phyloP scores from a whole-genome alignment of 2,888 invertebrate genomes.

The Oasisia sp. region DNA sequence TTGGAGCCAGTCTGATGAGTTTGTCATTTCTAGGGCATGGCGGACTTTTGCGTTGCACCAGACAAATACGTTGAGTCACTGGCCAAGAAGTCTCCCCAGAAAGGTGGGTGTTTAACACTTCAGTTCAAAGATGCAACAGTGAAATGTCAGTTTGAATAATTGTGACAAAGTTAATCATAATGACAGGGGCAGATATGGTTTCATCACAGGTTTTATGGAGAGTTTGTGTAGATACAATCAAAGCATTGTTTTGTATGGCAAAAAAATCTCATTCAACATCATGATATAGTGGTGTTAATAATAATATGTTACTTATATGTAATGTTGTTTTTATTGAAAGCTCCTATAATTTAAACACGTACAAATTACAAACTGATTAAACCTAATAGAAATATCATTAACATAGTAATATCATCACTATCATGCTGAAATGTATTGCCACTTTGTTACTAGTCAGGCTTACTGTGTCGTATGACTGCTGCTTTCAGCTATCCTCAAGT shows the following conservation, averaged over 20 bases:
- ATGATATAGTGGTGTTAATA: too few relatives aligned
- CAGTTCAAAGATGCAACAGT: not conserved
- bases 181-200: not conserved
- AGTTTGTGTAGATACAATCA: too few relatives aligned
- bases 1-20: not conserved
- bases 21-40: slow-evolving; percentile 36
- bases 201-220: not conserved
- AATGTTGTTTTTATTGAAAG: too few relatives aligned
- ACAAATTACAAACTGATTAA: too few relatives aligned
- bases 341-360: too few relatives aligned
- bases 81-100: slow-evolving; percentile 32
- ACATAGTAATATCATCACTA: not conserved
- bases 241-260: too few relatives aligned
- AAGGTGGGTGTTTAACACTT: slow-evolving; percentile 30
- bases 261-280: too few relatives aligned
- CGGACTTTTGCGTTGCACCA: slow-evolving; percentile 42
- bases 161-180: not conserved
- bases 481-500: slow-evolving; percentile 32
- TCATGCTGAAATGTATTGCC: not conserved
- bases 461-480: not conserved
- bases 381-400: too few relatives aligned
- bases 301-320: too few relatives aligned
- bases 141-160: not conserved
- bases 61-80: slow-evolving; percentile 37
- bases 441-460: not conserved